Evolutionary conservation across 2,888 invertebrate genomes (phyloP).

Genomic region (Xylota segnis): DNA sequence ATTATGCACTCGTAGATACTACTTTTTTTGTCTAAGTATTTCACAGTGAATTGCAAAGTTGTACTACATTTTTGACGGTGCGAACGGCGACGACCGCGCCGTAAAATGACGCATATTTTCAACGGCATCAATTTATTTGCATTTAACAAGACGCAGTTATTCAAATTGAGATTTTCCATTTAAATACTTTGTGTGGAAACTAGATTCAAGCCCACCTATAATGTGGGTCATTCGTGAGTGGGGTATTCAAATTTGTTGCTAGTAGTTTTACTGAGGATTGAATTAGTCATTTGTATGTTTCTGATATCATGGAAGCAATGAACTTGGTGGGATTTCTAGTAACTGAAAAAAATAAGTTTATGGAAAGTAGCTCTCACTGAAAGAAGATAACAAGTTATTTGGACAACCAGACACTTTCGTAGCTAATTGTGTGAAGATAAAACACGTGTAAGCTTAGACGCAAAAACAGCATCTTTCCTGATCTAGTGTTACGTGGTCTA

Average conservation of each 20-base stretch:
- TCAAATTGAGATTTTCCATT: conserved; percentile 23
- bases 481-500: too few relatives aligned
- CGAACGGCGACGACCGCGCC: too few relatives aligned
- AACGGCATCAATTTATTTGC: conserved; percentile 41
- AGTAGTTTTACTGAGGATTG: conserved; percentile 17
- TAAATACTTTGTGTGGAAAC: conserved; percentile 10
- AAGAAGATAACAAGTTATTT: too few relatives aligned
- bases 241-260: conserved; percentile 47
- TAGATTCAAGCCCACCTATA: conserved; percentile 42
- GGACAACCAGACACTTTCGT: too few relatives aligned
- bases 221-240: conserved; percentile 63
- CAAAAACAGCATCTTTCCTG: too few relatives aligned
- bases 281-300: conserved; percentile 46
- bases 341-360: background rate
- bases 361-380: too few relatives aligned
- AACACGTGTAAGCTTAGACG: too few relatives aligned
- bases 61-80: background rate
- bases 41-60: background rate
- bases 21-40: conserved; percentile 1
- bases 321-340: conserved; percentile 18
- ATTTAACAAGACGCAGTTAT: conserved; percentile 41
- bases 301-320: conserved; percentile 31
- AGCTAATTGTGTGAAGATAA: too few relatives aligned
- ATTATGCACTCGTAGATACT: conserved; percentile 13
- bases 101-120: conserved; percentile 41